Evolutionary conservation across 2,797 vertebrate genomes (phyloP).

Genomic region (Anguilla megastoma): DNA sequence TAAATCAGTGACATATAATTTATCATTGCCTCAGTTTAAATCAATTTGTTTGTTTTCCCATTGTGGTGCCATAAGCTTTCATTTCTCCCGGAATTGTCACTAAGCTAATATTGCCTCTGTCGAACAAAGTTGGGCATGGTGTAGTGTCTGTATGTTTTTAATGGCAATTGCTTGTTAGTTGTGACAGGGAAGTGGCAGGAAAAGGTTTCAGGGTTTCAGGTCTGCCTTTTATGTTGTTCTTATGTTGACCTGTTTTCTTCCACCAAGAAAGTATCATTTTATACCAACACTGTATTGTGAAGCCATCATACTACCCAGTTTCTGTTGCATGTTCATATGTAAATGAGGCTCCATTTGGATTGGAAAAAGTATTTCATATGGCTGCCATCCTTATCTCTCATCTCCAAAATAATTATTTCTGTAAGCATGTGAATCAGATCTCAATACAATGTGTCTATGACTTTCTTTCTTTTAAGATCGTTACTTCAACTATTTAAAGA

Average conservation of each 20-base stretch:
- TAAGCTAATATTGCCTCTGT: constrained; percentile 6
- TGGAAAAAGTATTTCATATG: neutral
- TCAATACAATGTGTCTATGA: neutral
- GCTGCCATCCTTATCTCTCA: neutral
- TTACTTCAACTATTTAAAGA: neutral
- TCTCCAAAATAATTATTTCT: neutral
- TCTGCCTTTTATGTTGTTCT: neutral
- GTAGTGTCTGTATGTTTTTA: constrained; percentile 17
- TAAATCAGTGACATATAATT: neutral
- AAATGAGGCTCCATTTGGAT: neutral
- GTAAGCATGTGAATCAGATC: neutral
- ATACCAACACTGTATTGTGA: neutral
- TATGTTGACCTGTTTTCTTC: neutral
- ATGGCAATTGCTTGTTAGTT: constrained; percentile 16
- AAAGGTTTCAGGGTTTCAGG: neutral
- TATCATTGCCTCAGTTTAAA: neutral
- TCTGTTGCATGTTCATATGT: neutral
- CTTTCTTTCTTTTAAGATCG: neutral
- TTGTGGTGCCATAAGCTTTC: neutral
- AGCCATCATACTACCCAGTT: neutral
- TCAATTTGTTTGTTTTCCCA: neutral
- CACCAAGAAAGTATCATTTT: neutral
- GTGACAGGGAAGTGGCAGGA: constrained; percentile 6
- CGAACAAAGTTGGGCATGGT: neutral
- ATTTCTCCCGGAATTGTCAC: neutral